These are phyloP conservation scores for Dendrolimus pini DNA, from an alignment of 2,888 invertebrate genomes.

Conservation along the genomic window DNA sequence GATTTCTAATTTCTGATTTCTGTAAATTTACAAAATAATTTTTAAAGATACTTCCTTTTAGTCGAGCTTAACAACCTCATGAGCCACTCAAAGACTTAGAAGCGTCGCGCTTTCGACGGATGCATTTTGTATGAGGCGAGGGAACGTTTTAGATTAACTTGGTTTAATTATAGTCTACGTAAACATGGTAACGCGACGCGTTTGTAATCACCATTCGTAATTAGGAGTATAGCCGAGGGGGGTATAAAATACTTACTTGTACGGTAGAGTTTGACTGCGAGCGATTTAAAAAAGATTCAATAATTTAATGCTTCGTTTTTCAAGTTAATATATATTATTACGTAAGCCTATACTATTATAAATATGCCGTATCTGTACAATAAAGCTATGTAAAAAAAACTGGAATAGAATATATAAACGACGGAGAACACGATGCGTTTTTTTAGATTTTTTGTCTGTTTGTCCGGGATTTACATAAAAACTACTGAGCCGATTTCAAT, in stretches of 20 bases:
- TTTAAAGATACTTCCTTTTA: slow-evolving; percentile 12
- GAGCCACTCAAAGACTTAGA: slow-evolving; percentile 18
- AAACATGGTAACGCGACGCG: slow-evolving; percentile 49
- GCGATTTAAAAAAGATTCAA: slow-evolving; percentile 7
- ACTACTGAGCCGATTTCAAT: too few relatives aligned
- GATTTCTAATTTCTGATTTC: too few relatives aligned
- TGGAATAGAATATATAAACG: too few relatives aligned
- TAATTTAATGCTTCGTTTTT: too few relatives aligned
- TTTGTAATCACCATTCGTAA: slow-evolving; percentile 69
- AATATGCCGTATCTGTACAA: too few relatives aligned
- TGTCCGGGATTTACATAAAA: too few relatives aligned
- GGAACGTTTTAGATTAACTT: slow-evolving; percentile 62
- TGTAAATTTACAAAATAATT: too few relatives aligned
- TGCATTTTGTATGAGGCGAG: slow-evolving; percentile 67
- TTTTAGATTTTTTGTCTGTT: too few relatives aligned
- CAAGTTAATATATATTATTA: slow-evolving; percentile 2
- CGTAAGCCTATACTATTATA: background rate
- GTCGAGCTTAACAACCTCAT: slow-evolving; percentile 11
- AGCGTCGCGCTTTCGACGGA: slow-evolving; percentile 19
- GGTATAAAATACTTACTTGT: slow-evolving; percentile 14
- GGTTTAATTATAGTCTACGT: slow-evolving; percentile 65
- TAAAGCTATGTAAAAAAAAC: too few relatives aligned
- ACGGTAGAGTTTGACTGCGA: slow-evolving; percentile 9
- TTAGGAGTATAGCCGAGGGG: slow-evolving; percentile 39
- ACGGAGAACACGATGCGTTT: too few relatives aligned